Base-by-base conservation (phyloP, 2,113 vertebrate genomes). In the Eptatretus burgeri region DNA sequence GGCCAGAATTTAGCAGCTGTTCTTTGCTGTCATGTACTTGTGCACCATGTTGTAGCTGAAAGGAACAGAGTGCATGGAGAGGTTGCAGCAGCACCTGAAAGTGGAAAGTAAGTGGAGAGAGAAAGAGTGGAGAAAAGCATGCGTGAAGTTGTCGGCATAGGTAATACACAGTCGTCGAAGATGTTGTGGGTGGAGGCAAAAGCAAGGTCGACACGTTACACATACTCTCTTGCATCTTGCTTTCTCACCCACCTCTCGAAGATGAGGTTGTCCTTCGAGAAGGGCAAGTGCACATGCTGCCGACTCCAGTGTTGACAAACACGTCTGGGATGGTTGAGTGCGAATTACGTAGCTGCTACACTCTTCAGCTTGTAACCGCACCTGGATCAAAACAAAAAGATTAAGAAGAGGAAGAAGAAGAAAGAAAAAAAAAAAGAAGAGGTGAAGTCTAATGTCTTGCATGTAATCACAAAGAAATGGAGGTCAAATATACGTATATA, bases 1-100 rank as follows among this genome's bases (percentile, higher is more conserved):
- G 77, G 66, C 89, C 89, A 64, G 77, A 84, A 71, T 74, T 85
- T 68, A 98, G 78, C 63, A 93, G 82, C 65, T 96, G 81, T 19
- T 96, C 89, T 69, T 95, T 98, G 77, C 88, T 94, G 74, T 87
- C 84, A 67, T 91, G 89, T 56, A 94, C 71, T 71, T 89, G 84
- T 69, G 91, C 88, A 50, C 89, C 89, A 65, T 93, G 81, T 69
- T 96, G 80, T 70, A 98, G 81, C 69, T 98, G 89, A 74, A 94
- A 96, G 68, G 84, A 78, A 65, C 89, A 96, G n/a, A 94, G 75
- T 19, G 89, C 86, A 69, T 76, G 80, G 66, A 98, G 80, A 2
- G 89, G 89, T 67, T 77, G 80, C 65, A 98, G 76, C 60, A 94
- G 75, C 60, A 78, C 81, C 89, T 93, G 75, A 50, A 41, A 7